These are phyloP conservation scores for Glaucopsyche alexis DNA, from an alignment of 2,888 invertebrate genomes.

Conservation along the genomic window DNA sequence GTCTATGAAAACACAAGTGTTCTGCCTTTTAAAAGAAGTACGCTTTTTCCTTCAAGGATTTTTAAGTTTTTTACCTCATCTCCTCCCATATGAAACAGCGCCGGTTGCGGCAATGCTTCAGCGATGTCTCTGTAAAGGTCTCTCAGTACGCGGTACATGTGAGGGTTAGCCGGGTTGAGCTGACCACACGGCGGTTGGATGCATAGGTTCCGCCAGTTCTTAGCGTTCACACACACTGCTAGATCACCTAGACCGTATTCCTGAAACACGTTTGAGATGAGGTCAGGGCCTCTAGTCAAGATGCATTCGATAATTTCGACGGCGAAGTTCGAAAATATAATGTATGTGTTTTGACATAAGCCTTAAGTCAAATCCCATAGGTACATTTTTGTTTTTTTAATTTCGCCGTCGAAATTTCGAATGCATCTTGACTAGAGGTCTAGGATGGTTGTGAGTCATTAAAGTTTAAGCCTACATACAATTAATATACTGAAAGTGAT, in stretches of 20 bases:
- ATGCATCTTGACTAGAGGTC: too few relatives aligned
- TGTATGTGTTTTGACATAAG: too few relatives aligned
- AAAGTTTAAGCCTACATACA: not conserved
- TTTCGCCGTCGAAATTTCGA: too few relatives aligned
- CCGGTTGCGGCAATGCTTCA: conserved; percentile 78
- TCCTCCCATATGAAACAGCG: conserved; percentile 90
- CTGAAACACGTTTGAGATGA: conserved; percentile 45
- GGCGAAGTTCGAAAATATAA: too few relatives aligned
- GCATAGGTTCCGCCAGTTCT: conserved; percentile 86
- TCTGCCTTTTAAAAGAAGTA: too few relatives aligned
- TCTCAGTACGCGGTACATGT: conserved; percentile 83
- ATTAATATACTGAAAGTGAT: not conserved
- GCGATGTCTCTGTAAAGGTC: conserved; percentile 85
- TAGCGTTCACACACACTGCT: conserved; percentile 83
- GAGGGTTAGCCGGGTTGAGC: conserved; percentile 87
- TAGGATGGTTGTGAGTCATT: not conserved
- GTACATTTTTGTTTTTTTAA: too few relatives aligned
- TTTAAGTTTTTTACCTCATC: conserved; percentile 83
- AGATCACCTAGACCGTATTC: conserved; percentile 82
- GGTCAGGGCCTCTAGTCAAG: too few relatives aligned
- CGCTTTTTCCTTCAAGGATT: not conserved
- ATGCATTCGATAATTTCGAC: too few relatives aligned
- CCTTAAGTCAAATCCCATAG: too few relatives aligned
- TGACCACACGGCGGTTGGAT: conserved; percentile 93
- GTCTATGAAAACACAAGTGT: too few relatives aligned